These are phyloP conservation scores for Ethmia dodecea DNA, from an alignment of 2,888 invertebrate species.

Conservation along the genomic window DNA sequence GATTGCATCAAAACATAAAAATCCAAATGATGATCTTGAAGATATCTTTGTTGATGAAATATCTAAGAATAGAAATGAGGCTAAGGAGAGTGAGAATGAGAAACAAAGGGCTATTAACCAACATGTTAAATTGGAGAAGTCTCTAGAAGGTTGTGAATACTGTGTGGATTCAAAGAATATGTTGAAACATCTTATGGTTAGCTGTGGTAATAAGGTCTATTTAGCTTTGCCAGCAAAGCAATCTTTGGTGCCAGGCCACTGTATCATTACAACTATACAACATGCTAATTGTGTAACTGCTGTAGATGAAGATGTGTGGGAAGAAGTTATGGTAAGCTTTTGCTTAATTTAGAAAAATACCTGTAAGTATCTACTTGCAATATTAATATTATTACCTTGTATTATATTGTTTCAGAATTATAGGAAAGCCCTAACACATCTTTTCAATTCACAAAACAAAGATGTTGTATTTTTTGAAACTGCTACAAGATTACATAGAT, in stretches of 20 bases:
- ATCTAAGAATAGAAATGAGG: constrained; percentile 79
- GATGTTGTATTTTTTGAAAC: constrained; percentile 96
- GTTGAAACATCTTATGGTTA: constrained; percentile 90
- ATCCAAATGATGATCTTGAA: constrained; percentile 86
- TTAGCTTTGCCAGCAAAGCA: constrained; percentile 87
- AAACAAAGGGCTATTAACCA: constrained; percentile 83
- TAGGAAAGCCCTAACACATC: constrained; percentile 85
- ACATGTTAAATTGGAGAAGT: constrained; percentile 82
- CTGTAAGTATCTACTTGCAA: no score
- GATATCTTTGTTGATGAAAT: constrained; percentile 91
- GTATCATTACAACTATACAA: constrained; percentile 88
- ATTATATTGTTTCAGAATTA: constrained; percentile 84
- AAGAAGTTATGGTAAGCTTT: constrained; percentile 84
- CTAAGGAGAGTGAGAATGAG: constrained; percentile 79
- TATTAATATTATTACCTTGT: no score
- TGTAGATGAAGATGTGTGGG: constrained; percentile 96
- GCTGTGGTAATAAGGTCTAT: constrained; percentile 90
- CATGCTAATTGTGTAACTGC: constrained; percentile 89
- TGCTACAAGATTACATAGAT: constrained; percentile 83
- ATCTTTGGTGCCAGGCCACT: constrained; percentile 92
- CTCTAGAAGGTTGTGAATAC: constrained; percentile 87
- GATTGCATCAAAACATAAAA: constrained; percentile 81
- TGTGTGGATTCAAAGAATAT: constrained; percentile 90
- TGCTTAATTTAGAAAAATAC: background rate
- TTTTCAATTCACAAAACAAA: constrained; percentile 84